Evolutionary conservation across 2,113 vertebrate species (phyloP).

Genomic region (Percina caprodes): DNA sequence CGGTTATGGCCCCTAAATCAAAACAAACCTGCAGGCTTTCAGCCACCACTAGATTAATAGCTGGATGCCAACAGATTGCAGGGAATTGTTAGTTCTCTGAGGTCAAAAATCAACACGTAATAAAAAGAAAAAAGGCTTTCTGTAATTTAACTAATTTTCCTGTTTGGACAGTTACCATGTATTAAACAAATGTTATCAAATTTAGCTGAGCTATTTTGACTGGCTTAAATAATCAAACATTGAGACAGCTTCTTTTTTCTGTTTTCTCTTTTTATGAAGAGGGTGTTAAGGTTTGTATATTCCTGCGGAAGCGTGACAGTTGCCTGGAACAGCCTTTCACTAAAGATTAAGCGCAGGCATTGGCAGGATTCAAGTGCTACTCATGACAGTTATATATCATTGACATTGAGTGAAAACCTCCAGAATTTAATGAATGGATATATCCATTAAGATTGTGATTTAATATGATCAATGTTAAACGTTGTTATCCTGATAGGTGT

Average conservation of each 20-base stretch:
- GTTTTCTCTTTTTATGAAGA: constrained; percentile 21
- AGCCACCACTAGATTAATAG: constrained; percentile 91
- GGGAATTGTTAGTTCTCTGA: constrained; percentile 80
- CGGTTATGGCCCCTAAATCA: constrained; percentile 93
- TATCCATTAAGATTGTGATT: constrained; percentile 28
- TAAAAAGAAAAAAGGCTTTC: constrained; percentile 46
- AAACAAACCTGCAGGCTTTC: constrained; percentile 86
- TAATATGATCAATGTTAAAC: constrained; percentile 3
- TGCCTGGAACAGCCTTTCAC: constrained; percentile 15
- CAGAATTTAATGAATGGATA: constrained; percentile 34
- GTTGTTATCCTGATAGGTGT: background rate
- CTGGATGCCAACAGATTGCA: constrained; percentile 87
- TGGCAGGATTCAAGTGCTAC: constrained; percentile 32
- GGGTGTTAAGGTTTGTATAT: constrained; percentile 35
- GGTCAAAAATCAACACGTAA: constrained; percentile 41
- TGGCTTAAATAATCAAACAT: constrained; percentile 58
- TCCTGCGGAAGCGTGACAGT: background rate
- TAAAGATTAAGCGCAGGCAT: constrained; percentile 48
- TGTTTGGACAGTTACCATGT: constrained; percentile 50
- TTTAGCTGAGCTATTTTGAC: constrained; percentile 42
- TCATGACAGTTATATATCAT: constrained; percentile 21
- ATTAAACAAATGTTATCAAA: constrained; percentile 64
- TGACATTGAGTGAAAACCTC: constrained; percentile 29
- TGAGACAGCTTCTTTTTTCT: constrained; percentile 43
- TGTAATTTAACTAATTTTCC: constrained; percentile 61